Conservation (phyloP, 1,140 invertebrate genomes). For the Pseudomyrmex pallidus region DNA sequence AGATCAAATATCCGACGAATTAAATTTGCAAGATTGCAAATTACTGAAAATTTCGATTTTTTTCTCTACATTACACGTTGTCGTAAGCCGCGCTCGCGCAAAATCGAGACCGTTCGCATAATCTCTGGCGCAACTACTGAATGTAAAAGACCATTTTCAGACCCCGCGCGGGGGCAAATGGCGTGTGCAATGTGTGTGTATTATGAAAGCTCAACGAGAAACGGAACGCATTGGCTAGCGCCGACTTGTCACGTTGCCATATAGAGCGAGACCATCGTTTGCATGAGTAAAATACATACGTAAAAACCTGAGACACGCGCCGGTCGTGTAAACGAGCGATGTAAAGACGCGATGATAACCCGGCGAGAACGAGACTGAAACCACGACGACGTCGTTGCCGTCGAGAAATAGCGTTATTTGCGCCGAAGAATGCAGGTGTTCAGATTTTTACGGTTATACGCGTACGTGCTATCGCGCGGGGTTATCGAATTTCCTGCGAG, state of each 20-base stretch:
- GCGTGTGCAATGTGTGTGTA: not conserved
- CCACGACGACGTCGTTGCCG: not conserved
- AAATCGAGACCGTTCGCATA: not conserved
- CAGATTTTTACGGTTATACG: slow-evolving; percentile 38
- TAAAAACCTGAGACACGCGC: slow-evolving; percentile 8
- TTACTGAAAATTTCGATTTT: not conserved
- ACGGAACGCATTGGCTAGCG: not conserved
- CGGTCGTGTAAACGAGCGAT: slow-evolving; percentile 15
- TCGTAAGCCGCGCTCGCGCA: not conserved
- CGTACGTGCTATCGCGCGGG: not conserved
- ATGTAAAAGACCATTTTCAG: not conserved
- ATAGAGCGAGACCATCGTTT: slow-evolving; percentile 7
- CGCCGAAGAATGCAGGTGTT: slow-evolving; percentile 16
- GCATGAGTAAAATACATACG: not conserved
- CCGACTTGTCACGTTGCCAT: slow-evolving; percentile 27
- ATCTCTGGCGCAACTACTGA: slow-evolving; percentile 9
- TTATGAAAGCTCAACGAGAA: not conserved
- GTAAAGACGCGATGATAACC: slow-evolving; percentile 1
- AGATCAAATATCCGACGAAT: not conserved
- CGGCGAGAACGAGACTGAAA: not conserved
- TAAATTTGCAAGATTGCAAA: not conserved
- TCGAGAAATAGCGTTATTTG: slow-evolving; percentile 22
- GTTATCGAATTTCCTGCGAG: slow-evolving; percentile 21
- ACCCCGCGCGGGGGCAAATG: not conserved
- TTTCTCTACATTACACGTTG: not conserved